phyloP scores from a whole-genome alignment of 2,797 vertebrate species.

The Erethizon dorsatum region DNA sequence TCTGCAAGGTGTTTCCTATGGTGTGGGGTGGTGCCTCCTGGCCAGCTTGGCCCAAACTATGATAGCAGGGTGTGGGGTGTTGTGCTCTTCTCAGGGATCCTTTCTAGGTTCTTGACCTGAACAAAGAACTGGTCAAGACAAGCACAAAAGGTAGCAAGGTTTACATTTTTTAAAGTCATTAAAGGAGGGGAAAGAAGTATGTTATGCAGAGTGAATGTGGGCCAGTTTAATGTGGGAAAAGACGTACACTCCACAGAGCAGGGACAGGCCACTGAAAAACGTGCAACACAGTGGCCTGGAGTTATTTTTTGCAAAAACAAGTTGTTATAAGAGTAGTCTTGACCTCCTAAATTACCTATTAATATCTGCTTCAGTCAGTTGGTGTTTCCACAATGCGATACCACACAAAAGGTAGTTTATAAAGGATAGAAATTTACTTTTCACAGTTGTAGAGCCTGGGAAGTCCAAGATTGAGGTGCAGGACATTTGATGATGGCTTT shows the following conservation, averaged over 20 bases:
- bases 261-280: neutral
- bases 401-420: neutral
- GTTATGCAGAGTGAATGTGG: neutral
- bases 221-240: neutral
- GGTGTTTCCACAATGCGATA: neutral
- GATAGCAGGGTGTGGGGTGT: neutral
- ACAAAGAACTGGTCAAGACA: neutral
- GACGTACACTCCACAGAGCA: neutral
- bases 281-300: neutral
- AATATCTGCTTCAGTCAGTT: neutral
- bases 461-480: accelerated
- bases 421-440: neutral
- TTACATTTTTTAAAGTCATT: neutral
- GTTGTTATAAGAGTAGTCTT: neutral
- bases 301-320: neutral
- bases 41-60: neutral
- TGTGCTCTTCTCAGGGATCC: neutral
- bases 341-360: neutral
- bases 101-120: neutral
- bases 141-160: neutral
- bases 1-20: neutral
- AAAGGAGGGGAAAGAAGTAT: neutral
- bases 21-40: neutral
- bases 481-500: neutral
- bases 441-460: neutral